Evolutionary conservation across 1,140 invertebrate species (phyloP).

Genomic region (Drosophila mayri): DNA sequence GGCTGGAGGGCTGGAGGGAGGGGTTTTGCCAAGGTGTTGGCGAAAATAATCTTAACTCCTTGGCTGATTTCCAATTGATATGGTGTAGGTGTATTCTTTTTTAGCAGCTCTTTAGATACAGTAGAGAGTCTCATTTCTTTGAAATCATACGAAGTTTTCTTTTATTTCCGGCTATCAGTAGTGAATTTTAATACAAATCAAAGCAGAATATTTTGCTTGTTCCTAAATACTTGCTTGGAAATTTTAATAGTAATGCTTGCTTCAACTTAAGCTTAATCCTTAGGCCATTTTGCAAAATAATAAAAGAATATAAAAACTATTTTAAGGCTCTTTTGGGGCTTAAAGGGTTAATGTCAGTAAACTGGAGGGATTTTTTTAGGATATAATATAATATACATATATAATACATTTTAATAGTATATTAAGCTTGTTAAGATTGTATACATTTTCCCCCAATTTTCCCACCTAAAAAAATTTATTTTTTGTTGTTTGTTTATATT

Average conservation of each 20-base stretch:
- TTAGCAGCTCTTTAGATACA: neutral
- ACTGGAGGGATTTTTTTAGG: neutral
- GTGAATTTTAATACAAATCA: neutral
- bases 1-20: too few species aligned
- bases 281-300: neutral
- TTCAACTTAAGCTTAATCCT: neutral
- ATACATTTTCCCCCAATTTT: too few species aligned
- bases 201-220: too few species aligned
- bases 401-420: neutral
- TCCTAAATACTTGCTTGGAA: neutral
- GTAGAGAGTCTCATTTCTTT: too few species aligned
- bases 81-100: neutral
- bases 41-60: slow-evolving; percentile 32
- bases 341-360: neutral
- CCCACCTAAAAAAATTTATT: too few species aligned
- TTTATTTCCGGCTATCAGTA: neutral
- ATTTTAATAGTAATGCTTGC: neutral
- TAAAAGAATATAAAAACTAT: neutral
- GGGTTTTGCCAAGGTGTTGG: neutral
- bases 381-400: too few species aligned
- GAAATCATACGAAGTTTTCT: neutral
- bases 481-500: too few species aligned
- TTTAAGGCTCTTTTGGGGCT: neutral
- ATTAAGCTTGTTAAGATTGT: neutral
- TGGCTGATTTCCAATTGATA: slow-evolving; percentile 33